These are phyloP conservation scores for Apeira syringaria DNA, from an alignment of 2,888 invertebrate genomes.

Conservation along the genomic window DNA sequence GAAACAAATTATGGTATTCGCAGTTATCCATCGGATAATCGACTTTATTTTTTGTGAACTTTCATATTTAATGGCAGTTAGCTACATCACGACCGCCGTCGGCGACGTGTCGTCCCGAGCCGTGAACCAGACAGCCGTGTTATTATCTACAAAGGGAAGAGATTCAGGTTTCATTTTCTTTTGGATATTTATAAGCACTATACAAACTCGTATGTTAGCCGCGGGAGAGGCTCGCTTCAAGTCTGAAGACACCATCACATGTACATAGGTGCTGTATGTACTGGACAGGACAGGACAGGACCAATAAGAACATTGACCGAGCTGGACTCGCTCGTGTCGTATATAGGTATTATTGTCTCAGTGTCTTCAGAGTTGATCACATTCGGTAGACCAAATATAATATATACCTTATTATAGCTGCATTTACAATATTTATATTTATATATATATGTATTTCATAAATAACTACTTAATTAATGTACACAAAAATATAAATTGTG, in stretches of 20 bases:
- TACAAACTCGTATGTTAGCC: slow-evolving; percentile 69
- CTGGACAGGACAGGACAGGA: too few relatives aligned
- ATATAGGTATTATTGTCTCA: not conserved
- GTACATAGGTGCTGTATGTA: too few relatives aligned
- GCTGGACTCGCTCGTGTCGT: too few relatives aligned
- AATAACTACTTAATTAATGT: slow-evolving; percentile 51
- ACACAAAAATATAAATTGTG: slow-evolving; percentile 52
- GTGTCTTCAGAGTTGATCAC: slow-evolving; percentile 19
- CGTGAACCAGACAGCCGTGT: slow-evolving; percentile 66
- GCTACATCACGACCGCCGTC: slow-evolving; percentile 77
- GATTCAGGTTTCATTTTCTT: slow-evolving; percentile 47
- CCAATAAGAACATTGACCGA: slow-evolving; percentile 5
- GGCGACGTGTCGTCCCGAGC: slow-evolving; percentile 76
- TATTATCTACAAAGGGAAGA: slow-evolving; percentile 73
- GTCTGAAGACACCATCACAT: slow-evolving; percentile 41
- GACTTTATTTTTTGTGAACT: slow-evolving; percentile 70
- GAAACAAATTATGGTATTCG: slow-evolving; percentile 71
- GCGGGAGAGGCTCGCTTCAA: slow-evolving; percentile 54
- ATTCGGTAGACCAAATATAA: slow-evolving; percentile 24
- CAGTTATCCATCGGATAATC: slow-evolving; percentile 76
- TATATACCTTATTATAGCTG: slow-evolving; percentile 16
- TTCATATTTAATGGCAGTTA: slow-evolving; percentile 73
- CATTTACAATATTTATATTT: slow-evolving; percentile 16
- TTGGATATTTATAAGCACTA: slow-evolving; percentile 71
- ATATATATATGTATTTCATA: slow-evolving; percentile 34